Percentiles rank a stretch among this genome's conserved stretches.
Conservation (phyloP, 2,113 vertebrate species). For the Hucho hucho region DNA sequence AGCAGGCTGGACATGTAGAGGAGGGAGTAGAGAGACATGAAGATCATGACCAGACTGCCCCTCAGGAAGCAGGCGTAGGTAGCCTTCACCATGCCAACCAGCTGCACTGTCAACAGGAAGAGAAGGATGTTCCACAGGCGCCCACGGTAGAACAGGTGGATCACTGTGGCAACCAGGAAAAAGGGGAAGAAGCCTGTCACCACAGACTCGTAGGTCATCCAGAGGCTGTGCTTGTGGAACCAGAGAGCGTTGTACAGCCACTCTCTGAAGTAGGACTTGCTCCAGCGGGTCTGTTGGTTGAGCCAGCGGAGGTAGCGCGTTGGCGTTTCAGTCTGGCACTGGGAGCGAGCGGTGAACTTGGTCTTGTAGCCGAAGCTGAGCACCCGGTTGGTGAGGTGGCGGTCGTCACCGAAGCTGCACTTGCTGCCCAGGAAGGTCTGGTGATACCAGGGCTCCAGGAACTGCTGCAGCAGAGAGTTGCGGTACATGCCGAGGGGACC, state of each 20-base stretch:
- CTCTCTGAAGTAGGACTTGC: slow-evolving; percentile 98
- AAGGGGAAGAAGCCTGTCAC: slow-evolving; percentile 98
- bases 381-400: slow-evolving; percentile 97
- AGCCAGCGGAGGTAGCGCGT: slow-evolving; percentile 97
- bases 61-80: slow-evolving; percentile 95
- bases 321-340: slow-evolving; percentile 97
- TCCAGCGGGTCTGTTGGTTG: slow-evolving; percentile 99
- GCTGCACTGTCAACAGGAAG: slow-evolving; percentile 92
- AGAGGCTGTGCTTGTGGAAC: slow-evolving; percentile 99
- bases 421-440: slow-evolving; percentile 96
- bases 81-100: slow-evolving; percentile 96
- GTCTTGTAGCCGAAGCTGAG: slow-evolving; percentile 95
- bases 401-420: slow-evolving; percentile 97
- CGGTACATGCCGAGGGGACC: slow-evolving; percentile 98
- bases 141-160: slow-evolving; percentile 95
- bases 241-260: slow-evolving; percentile 98
- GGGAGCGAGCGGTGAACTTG: slow-evolving; percentile 92
- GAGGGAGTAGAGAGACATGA: slow-evolving; percentile 97
- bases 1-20: slow-evolving; percentile 98
- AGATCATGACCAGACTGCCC: slow-evolving; percentile 94
- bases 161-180: slow-evolving; percentile 94
- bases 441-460: slow-evolving; percentile 96
- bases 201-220: slow-evolving; percentile 99
- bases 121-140: slow-evolving; percentile 97
- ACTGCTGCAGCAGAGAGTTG: slow-evolving; percentile 89